phyloP scores from a whole-genome alignment of 2,113 vertebrate species.

The Hoplias malabaricus region DNA sequence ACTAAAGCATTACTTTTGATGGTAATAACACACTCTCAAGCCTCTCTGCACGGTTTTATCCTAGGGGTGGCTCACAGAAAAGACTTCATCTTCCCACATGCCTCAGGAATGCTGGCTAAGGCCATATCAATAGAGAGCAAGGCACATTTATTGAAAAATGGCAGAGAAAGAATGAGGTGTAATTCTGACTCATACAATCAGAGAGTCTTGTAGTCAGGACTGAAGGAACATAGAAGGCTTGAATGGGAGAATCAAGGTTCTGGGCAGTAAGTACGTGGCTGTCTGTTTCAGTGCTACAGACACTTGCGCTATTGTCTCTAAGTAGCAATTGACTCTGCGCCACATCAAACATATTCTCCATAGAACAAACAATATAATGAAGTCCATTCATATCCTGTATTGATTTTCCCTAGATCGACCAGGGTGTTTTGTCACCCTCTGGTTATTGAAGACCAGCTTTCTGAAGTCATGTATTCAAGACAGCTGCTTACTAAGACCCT shows the following conservation, averaged over 20 bases:
- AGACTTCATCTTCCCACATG: neutral
- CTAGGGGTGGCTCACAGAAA: constrained; percentile 6
- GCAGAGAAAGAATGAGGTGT: constrained; percentile 36
- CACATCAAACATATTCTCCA: constrained; percentile 53
- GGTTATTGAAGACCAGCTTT: constrained; percentile 39
- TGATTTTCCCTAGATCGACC: constrained; percentile 38
- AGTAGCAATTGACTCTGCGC: constrained; percentile 38
- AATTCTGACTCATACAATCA: constrained; percentile 54
- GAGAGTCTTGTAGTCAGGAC: constrained; percentile 40
- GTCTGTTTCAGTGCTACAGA: constrained; percentile 23
- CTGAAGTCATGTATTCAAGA: constrained; percentile 7
- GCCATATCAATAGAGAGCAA: constrained; percentile 30
- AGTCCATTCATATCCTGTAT: constrained; percentile 55
- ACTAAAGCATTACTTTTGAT: constrained; percentile 35
- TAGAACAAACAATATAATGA: constrained; percentile 60
- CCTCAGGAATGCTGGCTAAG: constrained; percentile 28
- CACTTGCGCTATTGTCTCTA: constrained; percentile 42
- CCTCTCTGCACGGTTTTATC: constrained; percentile 20
- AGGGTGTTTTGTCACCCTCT: constrained; percentile 18
- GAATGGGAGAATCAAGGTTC: constrained; percentile 49
- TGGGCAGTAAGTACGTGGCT: neutral
- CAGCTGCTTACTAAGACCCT: constrained; percentile 31
- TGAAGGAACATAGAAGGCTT: constrained; percentile 25
- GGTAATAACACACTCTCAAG: constrained; percentile 18
- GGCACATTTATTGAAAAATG: constrained; percentile 26